Base-by-base conservation (phyloP, 2,113 vertebrate genomes). In the Apaloderma vittatum region DNA sequence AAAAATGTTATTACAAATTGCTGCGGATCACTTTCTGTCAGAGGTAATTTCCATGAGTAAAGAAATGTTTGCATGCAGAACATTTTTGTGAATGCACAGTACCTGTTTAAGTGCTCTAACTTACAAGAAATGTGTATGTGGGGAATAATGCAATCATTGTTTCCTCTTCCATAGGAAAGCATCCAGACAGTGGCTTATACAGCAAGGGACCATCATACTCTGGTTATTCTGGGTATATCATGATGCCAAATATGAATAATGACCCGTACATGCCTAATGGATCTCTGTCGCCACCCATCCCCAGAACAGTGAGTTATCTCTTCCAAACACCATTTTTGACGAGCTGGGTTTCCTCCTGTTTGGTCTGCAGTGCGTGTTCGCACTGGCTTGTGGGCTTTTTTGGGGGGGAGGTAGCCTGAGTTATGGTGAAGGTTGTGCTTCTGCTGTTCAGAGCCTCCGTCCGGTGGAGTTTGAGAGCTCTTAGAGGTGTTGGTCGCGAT, bases 181-280 rank as follows among this genome's bases (percentile, higher is more conserved):
- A 98, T 96, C 98, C 99, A 83, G 99, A 99, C 94, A 97, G 98
- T 93, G 97, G 97, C 54, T 98, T 99, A 95, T 99, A 99, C 98
- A 98, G 96, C 98, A 99, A 99, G 98, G 99, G 99, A 91, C 99
- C 99, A 89, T 98, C 98, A 5, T 99, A 99, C 97, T 90, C 98
- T 3, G 98, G 98, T 92, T 99, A 99, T 94, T 99, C 99, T n/a
- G 98, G 99, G 93, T 99, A 99, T 98, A 99, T 99, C 98, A 99
- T 99, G 99, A 99, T 99, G 99, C 99, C 99, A 98, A 99, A 99
- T 98, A 99, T 99, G 99, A 99, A 98, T 96, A 99, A 98, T 76
- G 99, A 99, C 97, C 99, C 99, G 19, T 99, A 99, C 98, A 99
- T 99, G 99, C 99, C 98, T 97, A 99, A 99, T 76, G 99, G 99